A percentile compares a stretch with the other conserved stretches of the same genome.
These are phyloP conservation scores for Tinea pellionella DNA, from an alignment of 2,888 invertebrate genomes.

Conservation along the genomic window DNA sequence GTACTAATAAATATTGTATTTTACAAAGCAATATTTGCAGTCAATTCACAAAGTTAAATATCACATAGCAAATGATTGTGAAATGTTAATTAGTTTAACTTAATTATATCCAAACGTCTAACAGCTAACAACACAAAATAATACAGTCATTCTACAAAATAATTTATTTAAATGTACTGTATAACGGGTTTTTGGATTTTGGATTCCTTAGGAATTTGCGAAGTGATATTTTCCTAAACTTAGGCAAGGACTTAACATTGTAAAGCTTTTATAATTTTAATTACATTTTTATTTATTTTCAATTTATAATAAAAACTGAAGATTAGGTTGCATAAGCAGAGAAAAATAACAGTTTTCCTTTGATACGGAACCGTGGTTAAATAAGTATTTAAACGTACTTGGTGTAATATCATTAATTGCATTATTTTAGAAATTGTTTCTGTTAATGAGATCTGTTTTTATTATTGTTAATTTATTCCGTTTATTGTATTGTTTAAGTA, in stretches of 20 bases:
- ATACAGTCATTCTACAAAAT: not conserved
- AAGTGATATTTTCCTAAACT: too few species aligned
- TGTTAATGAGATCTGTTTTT: not conserved
- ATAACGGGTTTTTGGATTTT: too few species aligned
- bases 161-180: not conserved
- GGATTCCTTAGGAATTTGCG: not conserved
- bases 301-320: too few species aligned
- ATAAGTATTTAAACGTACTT: not conserved
- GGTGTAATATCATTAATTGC: not conserved
- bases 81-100: not conserved
- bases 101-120: not conserved
- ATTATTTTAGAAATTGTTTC: not conserved
- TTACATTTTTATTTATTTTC: too few species aligned
- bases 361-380: not conserved
- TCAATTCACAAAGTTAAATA: too few species aligned
- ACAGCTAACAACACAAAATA: not conserved
- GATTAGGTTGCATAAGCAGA: too few species aligned
- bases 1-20: too few species aligned
- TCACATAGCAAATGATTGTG: not conserved
- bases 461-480: not conserved
- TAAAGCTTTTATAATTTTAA: too few species aligned
- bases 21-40: too few species aligned
- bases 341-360: too few species aligned
- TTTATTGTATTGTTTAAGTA: not conserved
- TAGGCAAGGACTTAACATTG: too few species aligned